phyloP scores from a whole-genome alignment of 53 echinoderm and acorn worm species.

The Patiria pectinifera region DNA sequence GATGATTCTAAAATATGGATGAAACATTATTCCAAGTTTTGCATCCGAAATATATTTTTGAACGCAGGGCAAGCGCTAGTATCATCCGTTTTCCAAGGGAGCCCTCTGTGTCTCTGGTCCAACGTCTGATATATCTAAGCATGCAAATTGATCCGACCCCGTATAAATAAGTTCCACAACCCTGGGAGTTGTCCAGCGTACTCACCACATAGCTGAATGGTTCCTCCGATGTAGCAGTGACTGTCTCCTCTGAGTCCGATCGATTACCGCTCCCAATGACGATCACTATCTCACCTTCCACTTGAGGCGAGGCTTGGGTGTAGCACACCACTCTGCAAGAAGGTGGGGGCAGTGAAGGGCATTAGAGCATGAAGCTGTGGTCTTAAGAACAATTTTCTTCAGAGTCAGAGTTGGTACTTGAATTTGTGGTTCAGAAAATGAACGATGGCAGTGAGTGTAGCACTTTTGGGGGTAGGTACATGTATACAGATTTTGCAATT shows the following conservation, averaged over 20 bases:
- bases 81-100: too few species aligned
- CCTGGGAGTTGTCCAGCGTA: not conserved
- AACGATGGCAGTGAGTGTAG: not conserved
- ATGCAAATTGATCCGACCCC: too few species aligned
- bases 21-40: too few species aligned
- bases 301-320: not conserved
- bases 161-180: not conserved
- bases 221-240: constrained; percentile 48
- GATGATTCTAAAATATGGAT: too few species aligned
- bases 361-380: not conserved
- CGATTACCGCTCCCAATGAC: constrained; percentile 43
- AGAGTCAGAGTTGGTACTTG: not conserved
- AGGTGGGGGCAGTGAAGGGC: not conserved
- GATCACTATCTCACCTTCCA: constrained; percentile 42
- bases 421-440: not conserved
- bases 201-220: constrained; percentile 74
- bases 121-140: too few species aligned
- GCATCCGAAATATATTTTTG: too few species aligned
- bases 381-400: not conserved
- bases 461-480: too few species aligned
- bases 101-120: too few species aligned
- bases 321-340: constrained; percentile 23
- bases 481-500: too few species aligned
- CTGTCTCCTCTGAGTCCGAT: constrained; percentile 5
- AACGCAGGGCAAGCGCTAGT: too few species aligned